A percentile compares a stretch with the other conserved stretches of the same genome.
phyloP scores from a whole-genome alignment of 2,888 invertebrate species.

The Lepetodrilus schrolli region DNA sequence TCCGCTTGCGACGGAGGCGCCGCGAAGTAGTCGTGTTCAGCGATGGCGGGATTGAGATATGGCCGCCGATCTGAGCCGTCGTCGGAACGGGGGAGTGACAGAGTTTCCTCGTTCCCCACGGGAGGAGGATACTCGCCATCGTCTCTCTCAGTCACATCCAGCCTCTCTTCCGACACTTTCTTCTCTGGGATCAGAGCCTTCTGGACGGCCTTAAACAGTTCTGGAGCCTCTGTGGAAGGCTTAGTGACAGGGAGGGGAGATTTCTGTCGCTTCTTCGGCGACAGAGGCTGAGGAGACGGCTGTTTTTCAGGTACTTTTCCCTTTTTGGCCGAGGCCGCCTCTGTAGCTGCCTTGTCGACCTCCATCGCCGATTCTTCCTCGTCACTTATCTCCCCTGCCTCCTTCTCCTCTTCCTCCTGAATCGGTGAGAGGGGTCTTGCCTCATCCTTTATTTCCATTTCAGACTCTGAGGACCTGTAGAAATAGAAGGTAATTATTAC shows the following conservation, averaged over 20 bases:
- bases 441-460: conserved; percentile 31
- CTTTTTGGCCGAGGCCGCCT: neutral
- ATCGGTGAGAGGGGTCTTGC: conserved; percentile 38
- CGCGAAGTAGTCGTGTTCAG: conserved; percentile 72
- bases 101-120: conserved; percentile 19
- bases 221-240: conserved; percentile 20
- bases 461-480: conserved; percentile 31
- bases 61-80: conserved; percentile 38
- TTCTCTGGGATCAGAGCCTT: conserved; percentile 6
- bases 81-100: conserved; percentile 19
- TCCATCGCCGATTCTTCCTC: conserved; percentile 37
- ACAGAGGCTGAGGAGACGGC: neutral
- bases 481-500: no score
- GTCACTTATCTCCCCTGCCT: conserved; percentile 40
- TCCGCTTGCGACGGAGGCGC: conserved; percentile 46
- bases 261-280: conserved; percentile 7
- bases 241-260: neutral
- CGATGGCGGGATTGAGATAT: conserved; percentile 48
- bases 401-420: conserved; percentile 38
- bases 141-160: conserved; percentile 40
- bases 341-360: conserved; percentile 9
- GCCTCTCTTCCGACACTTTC: conserved; percentile 41
- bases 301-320: neutral
- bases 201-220: neutral
- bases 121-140: conserved; percentile 35